Evolutionary conservation across 2,797 vertebrate species (phyloP).

Genomic region (Neosalanx taihuensis): DNA sequence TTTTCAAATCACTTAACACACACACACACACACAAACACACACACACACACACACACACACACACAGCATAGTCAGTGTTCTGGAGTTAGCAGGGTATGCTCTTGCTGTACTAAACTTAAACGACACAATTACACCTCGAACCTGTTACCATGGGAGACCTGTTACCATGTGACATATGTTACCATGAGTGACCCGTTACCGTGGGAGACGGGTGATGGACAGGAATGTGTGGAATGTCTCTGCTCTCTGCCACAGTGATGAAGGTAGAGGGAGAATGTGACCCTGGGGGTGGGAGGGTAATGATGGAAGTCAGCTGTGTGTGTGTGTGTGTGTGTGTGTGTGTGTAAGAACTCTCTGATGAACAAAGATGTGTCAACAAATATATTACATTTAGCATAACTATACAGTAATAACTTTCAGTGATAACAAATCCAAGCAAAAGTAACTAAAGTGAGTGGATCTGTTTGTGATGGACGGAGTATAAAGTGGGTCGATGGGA

Average conservation of each 20-base stretch:
- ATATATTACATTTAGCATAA: too few relatives aligned
- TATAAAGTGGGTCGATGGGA: too few relatives aligned
- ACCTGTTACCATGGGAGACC: not conserved
- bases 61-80: not conserved
- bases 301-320: conserved; percentile 59
- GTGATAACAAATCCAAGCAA: too few relatives aligned
- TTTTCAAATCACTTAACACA: too few relatives aligned
- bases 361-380: too few relatives aligned
- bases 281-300: conserved; percentile 51
- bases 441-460: too few relatives aligned
- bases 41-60: conserved; percentile 4
- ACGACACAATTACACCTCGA: conserved; percentile 18
- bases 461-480: too few relatives aligned
- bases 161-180: conserved; percentile 2
- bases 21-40: not conserved
- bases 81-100: conserved; percentile 28
- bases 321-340: conserved; percentile 48
- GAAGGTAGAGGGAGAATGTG: conserved; percentile 73
- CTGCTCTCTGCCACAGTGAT: conserved; percentile 60
- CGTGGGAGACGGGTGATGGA: conserved; percentile 28
- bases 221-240: conserved; percentile 63
- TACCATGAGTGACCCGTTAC: conserved; percentile 9
- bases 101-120: conserved; percentile 30
- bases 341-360: conserved; percentile 29
- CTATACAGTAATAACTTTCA: too few relatives aligned